Base-by-base conservation (phyloP, 2,113 vertebrate genomes). In the Percopsis transmontana region DNA sequence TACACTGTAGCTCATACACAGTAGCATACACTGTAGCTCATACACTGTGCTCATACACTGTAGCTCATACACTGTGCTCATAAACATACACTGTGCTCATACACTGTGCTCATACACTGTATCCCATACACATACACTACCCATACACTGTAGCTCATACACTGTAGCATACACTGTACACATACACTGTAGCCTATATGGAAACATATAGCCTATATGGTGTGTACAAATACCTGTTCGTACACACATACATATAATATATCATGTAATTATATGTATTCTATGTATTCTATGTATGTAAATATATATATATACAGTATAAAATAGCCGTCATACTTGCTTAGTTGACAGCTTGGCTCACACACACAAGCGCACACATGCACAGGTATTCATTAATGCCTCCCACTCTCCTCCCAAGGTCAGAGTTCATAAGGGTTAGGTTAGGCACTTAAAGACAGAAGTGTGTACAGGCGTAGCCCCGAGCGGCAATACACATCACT, bases 381-480 rank as follows among this genome's bases (percentile, higher is more conserved):
- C 11, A 51, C 24, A 5, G 16, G 10, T 27, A 19, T 27, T 62
- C 23, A 18, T 23, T 14, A 44, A 14, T 44, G 42, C 42, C 27
- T 16, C 44, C 15, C 24, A 27, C 5, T 44, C 24, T 24, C 45
- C 27, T 16, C 27, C 27, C 27, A 33, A 18, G 14, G 54, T 38
- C 54, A 33, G 7, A 58, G 41, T 52, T 20, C 33, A 24, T 33
- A 14, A 65, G 12, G 41, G 8, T 50, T 48, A 52, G 7, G 42
- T 33, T 7, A 33, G 27, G 48, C 20, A 61, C 11, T 45, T 16
- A 27, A 1, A 60, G 33, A 14, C 58, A 42, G 19, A 50, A 24
- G 44, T 68, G 21, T 63, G 27, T 58, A 19, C 21, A 60, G 16
- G 57, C 68, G 58, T 63, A 3, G 12, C 19, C 15, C 58, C 15